Percentiles rank a stretch among this genome's conserved stretches.
phyloP scores from a whole-genome alignment of 2,113 vertebrate species.

The Lepus europaeus region DNA sequence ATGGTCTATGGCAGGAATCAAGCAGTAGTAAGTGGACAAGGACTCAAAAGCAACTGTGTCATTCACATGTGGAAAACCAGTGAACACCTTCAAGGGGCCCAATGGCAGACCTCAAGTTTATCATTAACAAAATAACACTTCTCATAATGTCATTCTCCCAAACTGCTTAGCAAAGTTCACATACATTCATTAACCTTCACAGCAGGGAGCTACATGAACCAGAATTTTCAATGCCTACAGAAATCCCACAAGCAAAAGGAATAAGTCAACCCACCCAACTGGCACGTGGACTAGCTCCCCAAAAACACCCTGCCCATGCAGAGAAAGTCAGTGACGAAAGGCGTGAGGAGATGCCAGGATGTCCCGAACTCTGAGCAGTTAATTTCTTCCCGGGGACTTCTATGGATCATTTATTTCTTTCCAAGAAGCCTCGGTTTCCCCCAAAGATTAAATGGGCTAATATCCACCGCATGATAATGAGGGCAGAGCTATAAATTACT shows the following conservation, averaged over 20 bases:
- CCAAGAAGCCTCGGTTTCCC: conserved; percentile 54
- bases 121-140: conserved; percentile 63
- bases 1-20: neutral
- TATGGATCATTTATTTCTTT: neutral
- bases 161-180: conserved; percentile 66
- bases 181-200: conserved; percentile 75
- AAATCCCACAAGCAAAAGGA: conserved; percentile 29
- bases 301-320: neutral
- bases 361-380: neutral
- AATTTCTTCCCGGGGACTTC: neutral
- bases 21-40: neutral
- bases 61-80: neutral
- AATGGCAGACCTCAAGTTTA: conserved; percentile 46
- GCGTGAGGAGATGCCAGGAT: neutral
- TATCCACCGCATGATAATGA: conserved; percentile 23
- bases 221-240: conserved; percentile 44
- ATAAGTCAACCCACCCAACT: conserved; percentile 10
- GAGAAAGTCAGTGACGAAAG: neutral
- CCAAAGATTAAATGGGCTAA: conserved; percentile 70
- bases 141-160: conserved; percentile 6
- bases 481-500: conserved; percentile 25
- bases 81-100: neutral
- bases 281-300: neutral
- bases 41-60: neutral
- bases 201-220: neutral